phyloP scores from a whole-genome alignment of 2,888 invertebrate genomes.

The Hoplodrina blanda region DNA sequence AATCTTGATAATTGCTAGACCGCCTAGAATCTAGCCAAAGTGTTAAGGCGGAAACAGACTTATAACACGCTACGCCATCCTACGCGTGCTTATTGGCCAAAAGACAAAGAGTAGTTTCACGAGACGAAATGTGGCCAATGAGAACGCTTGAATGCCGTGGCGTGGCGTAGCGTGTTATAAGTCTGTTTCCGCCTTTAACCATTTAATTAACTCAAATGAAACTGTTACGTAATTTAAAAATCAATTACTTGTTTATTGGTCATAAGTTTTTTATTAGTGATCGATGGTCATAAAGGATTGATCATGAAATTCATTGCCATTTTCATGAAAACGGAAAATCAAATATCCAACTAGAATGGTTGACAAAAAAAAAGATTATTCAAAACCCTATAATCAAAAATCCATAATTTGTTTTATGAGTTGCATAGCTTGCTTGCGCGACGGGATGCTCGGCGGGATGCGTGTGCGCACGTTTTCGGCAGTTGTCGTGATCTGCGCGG shows the following conservation, averaged over 20 bases:
- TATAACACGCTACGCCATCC: too few relatives aligned
- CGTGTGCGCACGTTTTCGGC: constrained; percentile 83
- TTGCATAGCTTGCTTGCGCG: constrained; percentile 42
- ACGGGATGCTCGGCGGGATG: constrained; percentile 67
- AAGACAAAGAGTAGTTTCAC: too few relatives aligned
- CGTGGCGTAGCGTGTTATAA: too few relatives aligned
- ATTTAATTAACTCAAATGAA: constrained; percentile 25
- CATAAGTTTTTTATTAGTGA: too few relatives aligned
- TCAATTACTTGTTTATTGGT: constrained; percentile 21
- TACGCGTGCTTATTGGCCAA: too few relatives aligned
- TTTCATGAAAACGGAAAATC: not conserved
- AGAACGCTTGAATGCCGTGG: too few relatives aligned
- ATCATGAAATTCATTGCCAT: not conserved
- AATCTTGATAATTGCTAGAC: constrained; percentile 18
- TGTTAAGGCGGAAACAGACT: too few relatives aligned
- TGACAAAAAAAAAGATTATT: not conserved
- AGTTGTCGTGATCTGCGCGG: constrained; percentile 73
- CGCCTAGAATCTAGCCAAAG: constrained; percentile 18
- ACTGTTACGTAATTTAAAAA: constrained; percentile 4
- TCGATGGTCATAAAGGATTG: not conserved
- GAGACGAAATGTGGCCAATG: too few relatives aligned
- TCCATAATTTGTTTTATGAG: constrained; percentile 56
- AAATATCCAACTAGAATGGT: not conserved
- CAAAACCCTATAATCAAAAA: constrained; percentile 13
- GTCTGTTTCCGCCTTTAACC: too few relatives aligned